These are phyloP conservation scores for Fukomys damarensis DNA, from an alignment of 2,113 vertebrate genomes.

Conservation along the genomic window DNA sequence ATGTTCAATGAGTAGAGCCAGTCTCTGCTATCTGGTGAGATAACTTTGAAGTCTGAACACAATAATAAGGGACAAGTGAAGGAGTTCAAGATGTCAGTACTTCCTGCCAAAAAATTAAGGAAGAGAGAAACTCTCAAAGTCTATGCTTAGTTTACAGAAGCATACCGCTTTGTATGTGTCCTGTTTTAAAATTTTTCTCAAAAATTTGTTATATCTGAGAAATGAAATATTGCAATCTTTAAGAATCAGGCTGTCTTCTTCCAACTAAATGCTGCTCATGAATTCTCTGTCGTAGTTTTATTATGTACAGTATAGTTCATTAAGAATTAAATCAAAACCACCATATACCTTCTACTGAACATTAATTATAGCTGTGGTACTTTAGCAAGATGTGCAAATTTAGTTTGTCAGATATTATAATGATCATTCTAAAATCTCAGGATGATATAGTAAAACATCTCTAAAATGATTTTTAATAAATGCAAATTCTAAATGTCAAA, in stretches of 20 bases:
- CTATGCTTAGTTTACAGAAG: neutral
- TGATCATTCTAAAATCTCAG: neutral
- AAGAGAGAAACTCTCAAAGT: neutral
- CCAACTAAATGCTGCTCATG: conserved; percentile 66
- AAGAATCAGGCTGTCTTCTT: conserved; percentile 1
- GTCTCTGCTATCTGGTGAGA: neutral
- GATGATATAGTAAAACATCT: neutral
- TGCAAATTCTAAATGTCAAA: conserved; percentile 1
- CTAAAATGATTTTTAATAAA: neutral
- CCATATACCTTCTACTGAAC: conserved; percentile 40
- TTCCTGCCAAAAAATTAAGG: neutral
- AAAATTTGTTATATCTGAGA: conserved; percentile 11
- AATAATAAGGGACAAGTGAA: neutral
- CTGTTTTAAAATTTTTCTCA: neutral
- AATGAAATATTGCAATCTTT: neutral
- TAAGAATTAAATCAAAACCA: conserved; percentile 66
- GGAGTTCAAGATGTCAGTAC: neutral
- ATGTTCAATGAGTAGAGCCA: neutral
- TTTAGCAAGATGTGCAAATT: conserved; percentile 27
- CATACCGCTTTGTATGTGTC: neutral
- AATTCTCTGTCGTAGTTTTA: conserved; percentile 67
- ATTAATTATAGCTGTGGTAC: conserved; percentile 41
- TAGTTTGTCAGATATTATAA: neutral
- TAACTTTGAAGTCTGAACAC: neutral
- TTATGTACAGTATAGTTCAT: conserved; percentile 51